phyloP scores from a whole-genome alignment of 2,113 vertebrate species.

The Melozone crissalis region DNA sequence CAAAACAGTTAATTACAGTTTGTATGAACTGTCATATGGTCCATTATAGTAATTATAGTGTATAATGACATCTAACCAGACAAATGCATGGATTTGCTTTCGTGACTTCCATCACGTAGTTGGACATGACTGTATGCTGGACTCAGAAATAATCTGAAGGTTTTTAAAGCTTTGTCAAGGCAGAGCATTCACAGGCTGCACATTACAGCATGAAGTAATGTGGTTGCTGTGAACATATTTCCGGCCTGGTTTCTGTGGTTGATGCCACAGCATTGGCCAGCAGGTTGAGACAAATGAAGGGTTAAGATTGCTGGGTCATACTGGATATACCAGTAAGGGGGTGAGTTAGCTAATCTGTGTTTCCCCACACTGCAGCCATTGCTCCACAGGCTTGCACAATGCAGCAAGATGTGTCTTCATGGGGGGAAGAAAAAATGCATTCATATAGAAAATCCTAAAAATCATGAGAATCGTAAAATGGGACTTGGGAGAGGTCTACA shows the following conservation, averaged over 20 bases:
- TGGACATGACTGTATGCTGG: neutral
- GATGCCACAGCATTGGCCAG: neutral
- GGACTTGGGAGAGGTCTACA: neutral
- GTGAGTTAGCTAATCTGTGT: neutral
- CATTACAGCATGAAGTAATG: neutral
- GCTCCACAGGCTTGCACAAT: slow-evolving; percentile 11
- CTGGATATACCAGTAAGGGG: neutral
- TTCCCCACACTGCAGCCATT: neutral
- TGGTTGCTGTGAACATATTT: neutral
- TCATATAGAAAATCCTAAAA: neutral
- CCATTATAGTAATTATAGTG: neutral
- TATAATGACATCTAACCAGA: neutral
- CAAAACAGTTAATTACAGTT: neutral
- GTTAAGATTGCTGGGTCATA: neutral
- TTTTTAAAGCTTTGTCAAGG: neutral
- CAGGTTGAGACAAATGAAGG: neutral
- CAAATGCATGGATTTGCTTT: neutral
- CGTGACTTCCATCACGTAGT: neutral
- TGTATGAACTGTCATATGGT: neutral
- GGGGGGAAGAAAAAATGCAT: neutral
- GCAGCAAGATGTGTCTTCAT: neutral
- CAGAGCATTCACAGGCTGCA: neutral
- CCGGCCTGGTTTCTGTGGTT: neutral
- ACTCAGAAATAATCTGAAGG: neutral
- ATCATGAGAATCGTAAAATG: neutral